phyloP scores from a whole-genome alignment of 2,888 invertebrate genomes.

The Tholera decimalis region DNA sequence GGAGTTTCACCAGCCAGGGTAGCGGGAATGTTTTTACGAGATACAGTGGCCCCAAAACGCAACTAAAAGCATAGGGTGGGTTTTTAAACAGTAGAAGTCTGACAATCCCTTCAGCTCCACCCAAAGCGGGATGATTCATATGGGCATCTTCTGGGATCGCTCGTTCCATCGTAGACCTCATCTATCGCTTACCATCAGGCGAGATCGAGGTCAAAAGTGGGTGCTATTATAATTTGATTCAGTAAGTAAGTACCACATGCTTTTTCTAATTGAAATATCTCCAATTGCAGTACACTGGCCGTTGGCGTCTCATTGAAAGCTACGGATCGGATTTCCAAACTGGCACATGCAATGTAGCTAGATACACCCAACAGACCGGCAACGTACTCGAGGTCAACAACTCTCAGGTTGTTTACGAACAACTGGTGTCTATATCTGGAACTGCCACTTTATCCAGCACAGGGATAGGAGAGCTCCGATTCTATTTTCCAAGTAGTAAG shows the following conservation, averaged over 20 bases:
- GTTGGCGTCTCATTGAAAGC: slow-evolving; percentile 92
- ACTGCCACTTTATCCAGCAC: slow-evolving; percentile 80
- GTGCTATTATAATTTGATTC: not conserved
- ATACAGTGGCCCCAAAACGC: too few species aligned
- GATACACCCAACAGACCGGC: slow-evolving; percentile 82
- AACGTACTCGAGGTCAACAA: slow-evolving; percentile 69
- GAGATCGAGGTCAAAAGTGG: too few species aligned
- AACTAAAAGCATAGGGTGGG: too few species aligned
- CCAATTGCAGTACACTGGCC: slow-evolving; percentile 67
- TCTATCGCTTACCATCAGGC: too few species aligned
- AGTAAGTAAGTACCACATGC: not conserved
- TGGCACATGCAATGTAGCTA: slow-evolving; percentile 92
- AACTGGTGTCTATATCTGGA: slow-evolving; percentile 87
- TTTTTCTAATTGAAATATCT: slow-evolving; percentile 3
- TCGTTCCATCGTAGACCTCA: too few species aligned
- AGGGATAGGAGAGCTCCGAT: slow-evolving; percentile 87
- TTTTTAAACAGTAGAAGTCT: too few species aligned
- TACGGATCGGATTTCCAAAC: slow-evolving; percentile 92
- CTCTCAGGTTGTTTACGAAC: slow-evolving; percentile 82
- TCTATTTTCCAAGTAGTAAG: slow-evolving; percentile 8
- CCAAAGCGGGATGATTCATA: too few species aligned
- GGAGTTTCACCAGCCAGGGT: too few species aligned
- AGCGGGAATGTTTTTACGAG: too few species aligned
- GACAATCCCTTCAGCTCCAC: too few species aligned
- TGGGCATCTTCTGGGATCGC: too few species aligned